Base-by-base conservation (phyloP, 2,888 invertebrate species). In the Congeria kusceri region DNA sequence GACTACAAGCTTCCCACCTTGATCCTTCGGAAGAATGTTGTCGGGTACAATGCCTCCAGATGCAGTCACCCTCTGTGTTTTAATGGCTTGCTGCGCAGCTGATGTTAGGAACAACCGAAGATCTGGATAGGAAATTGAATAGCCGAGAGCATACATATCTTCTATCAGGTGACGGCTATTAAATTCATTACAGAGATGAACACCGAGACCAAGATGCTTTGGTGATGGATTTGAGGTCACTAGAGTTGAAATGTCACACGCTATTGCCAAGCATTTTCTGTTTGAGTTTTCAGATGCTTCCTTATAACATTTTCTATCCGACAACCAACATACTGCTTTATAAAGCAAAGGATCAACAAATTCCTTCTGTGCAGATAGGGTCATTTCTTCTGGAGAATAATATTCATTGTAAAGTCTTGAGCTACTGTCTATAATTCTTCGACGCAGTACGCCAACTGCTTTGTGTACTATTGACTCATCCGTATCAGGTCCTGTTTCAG, bases 201-300 rank as follows among this genome's bases (percentile, higher is more conserved):
- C 13, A 4, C 32, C 44, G 5, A 59, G 46, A 9, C 62, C 39
- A 15, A 62, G 27, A 29, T 62, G 56, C 23, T 39, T 62, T 3
- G 49, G 62, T 7, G 69, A 49, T 25, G 18, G n/a, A 9, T n/a
- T 59, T 20, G 28, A 28, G 28, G 61, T 69, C 3, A 62, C 49
- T 46, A 62, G n/a, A 15, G 44, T 61, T 39, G 69, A 61, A 18
- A 69, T 9, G 23, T 69, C 69, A 49, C 69, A 68, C 18, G 68
- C 44, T 7, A 61, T 4, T 18, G 59, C 23, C 1, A 49, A 29
- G 58, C 39, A 67, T 59, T 29, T 58, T 29, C 13, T 49, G 9
- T 46, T 29, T 2, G 44, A 5, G 20, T 11, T 18, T 13, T 20
- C 29, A 13, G 20, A 27, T 9, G 49, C 61, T 9, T 27, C 25